Evolutionary conservation across 2,113 vertebrate genomes (phyloP), one percentile per base, ranked within the genome.

Genomic region (Periophthalmodon schlosseri): DNA sequence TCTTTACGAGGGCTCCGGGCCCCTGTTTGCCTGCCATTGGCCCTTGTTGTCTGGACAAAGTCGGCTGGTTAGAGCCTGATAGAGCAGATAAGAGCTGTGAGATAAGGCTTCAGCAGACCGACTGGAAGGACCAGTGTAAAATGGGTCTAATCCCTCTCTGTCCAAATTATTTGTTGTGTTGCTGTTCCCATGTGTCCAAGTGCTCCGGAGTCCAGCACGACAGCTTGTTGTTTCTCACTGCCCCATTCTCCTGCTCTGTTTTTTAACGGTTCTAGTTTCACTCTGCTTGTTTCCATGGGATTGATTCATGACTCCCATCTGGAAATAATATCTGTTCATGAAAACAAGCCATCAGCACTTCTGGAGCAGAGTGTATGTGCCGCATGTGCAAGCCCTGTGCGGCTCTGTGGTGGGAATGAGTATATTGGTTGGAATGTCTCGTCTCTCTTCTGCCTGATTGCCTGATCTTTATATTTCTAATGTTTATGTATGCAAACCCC

Each of bases 251-350:
- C 72, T 69, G 89, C 84, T 87, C 73, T 89, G 90, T 93, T 94
- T 92, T 93, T 91, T 91, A 92, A 85, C 92, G 92, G 93, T 91
- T 94, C 93, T 86, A 93, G 91, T 94, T 94, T 93, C 92, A 91
- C 88, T 86, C 84, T 36, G 90, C 84, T 89, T 86, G 82, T 93
- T 93, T 93, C 92, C 89, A 88, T 91, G 73, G 49, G 87, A 93
- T 92, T 91, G 91, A 93, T 93, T 94, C 90, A 92, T 91, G 89
- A 91, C 84, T 91, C 88, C 92, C 93, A 94, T 94, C 93, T 94
- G 94, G 92, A 94, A 94, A 93, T 93, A 91, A 94, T 94, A 94
- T 92, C 80, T 80, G 84, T 83, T 88, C 85, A 88, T 85, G 89
- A 91, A 94, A 94, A 90, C 85, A 91, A 90, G 83, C 84, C 90